phyloP scores from a whole-genome alignment of 2,888 invertebrate species.

The Rugalucina vietnamica region DNA sequence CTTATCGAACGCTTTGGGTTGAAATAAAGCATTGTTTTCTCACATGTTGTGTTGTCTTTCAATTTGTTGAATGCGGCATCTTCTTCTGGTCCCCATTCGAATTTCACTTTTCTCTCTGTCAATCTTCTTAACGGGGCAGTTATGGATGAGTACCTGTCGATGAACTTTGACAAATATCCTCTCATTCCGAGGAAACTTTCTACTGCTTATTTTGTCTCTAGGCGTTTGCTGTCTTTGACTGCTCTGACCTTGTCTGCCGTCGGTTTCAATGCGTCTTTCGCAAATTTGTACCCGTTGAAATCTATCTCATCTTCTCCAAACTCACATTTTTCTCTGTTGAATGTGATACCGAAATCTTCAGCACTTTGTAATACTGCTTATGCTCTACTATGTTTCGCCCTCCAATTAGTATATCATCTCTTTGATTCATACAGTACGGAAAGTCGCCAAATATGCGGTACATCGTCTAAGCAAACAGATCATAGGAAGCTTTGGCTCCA shows the following conservation, averaged over 20 bases:
- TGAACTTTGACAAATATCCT: background rate
- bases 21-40: background rate
- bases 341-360: background rate
- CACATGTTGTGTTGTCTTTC: background rate
- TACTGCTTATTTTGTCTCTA: slow-evolving; percentile 4
- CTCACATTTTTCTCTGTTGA: slow-evolving; percentile 7
- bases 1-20: background rate
- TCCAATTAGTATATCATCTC: background rate
- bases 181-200: background rate
- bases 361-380: background rate
- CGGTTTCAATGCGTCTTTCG: slow-evolving; percentile 1
- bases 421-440: background rate
- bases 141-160: background rate
- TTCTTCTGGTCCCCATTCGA: background rate
- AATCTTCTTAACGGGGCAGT: background rate
- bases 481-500: background rate
- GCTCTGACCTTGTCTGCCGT: slow-evolving; percentile 7
- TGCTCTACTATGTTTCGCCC: background rate
- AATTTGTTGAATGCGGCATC: background rate
- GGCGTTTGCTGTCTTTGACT: background rate
- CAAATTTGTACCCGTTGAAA: background rate
- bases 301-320: background rate
- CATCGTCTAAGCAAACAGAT: background rate
- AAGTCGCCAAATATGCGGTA: background rate
- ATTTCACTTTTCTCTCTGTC: background rate